Evolutionary conservation across 2,888 invertebrate genomes (phyloP).

Genomic region (Anoncus sp.): DNA sequence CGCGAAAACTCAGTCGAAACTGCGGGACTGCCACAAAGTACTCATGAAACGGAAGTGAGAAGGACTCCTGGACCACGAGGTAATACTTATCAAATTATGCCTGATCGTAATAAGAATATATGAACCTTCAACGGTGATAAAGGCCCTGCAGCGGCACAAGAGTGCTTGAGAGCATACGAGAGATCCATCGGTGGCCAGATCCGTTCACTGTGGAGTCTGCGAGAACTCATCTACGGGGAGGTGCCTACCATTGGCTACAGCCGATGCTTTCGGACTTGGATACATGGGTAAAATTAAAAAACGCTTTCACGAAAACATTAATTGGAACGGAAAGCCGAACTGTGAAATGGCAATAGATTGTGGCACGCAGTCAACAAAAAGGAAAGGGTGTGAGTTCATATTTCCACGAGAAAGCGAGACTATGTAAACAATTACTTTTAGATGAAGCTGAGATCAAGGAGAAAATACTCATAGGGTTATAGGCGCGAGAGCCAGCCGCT

Average conservation of each 20-base stretch:
- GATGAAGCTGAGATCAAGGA: conserved; percentile 18
- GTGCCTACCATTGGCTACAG: conserved; percentile 34
- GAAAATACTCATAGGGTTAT: conserved; percentile 26
- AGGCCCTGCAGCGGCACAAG: neutral
- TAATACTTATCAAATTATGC: conserved; percentile 17
- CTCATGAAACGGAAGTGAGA: too few relatives aligned
- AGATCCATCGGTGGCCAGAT: conserved; percentile 38
- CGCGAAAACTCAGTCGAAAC: too few relatives aligned
- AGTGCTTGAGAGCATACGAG: conserved; percentile 39
- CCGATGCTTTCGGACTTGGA: neutral
- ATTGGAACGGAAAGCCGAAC: conserved; percentile 20
- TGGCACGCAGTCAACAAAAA: neutral
- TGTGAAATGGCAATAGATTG: conserved; percentile 17
- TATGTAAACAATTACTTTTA: conserved; percentile 14
- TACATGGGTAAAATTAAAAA: conserved; percentile 13
- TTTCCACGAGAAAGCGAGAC: conserved; percentile 6
- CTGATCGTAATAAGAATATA: conserved; percentile 31
- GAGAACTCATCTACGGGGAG: conserved; percentile 27
- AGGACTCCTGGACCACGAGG: too few relatives aligned
- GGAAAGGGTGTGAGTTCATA: conserved; percentile 20
- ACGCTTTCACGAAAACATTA: conserved; percentile 25
- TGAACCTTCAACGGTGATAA: conserved; percentile 15
- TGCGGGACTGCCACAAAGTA: too few relatives aligned
- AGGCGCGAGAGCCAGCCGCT: neutral
- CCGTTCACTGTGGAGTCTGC: conserved; percentile 29